Evolutionary conservation across 2,888 invertebrate species (phyloP).

Genomic region (Cyclophora albipunctata): DNA sequence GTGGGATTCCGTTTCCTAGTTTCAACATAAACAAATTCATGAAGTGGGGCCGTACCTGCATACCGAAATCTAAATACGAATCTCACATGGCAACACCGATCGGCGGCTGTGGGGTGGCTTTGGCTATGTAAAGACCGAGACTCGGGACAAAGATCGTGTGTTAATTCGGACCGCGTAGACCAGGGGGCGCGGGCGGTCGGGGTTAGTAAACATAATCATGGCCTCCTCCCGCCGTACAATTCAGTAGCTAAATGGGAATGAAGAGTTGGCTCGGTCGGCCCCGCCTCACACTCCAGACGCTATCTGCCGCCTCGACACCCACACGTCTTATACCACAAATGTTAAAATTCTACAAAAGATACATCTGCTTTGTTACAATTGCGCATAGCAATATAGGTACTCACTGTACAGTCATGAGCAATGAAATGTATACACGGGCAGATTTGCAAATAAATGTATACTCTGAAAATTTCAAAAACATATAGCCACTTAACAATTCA

Average conservation of each 20-base stretch:
- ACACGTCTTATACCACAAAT: constrained; percentile 54
- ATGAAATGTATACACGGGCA: too few relatives aligned
- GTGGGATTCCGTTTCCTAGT: constrained; percentile 15
- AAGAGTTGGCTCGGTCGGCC: constrained; percentile 54
- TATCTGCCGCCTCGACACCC: constrained; percentile 49
- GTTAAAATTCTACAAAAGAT: constrained; percentile 34
- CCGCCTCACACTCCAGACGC: constrained; percentile 40
- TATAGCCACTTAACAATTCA: too few relatives aligned
- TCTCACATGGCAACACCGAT: constrained; percentile 36
- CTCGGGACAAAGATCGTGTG: constrained; percentile 66
- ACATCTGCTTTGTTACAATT: constrained; percentile 2
- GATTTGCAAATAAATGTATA: too few relatives aligned
- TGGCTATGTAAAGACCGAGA: constrained; percentile 35
- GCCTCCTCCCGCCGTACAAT: constrained; percentile 67
- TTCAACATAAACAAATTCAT: constrained; percentile 17
- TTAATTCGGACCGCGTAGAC: constrained; percentile 65
- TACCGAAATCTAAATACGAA: constrained; percentile 23
- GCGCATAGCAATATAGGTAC: too few relatives aligned
- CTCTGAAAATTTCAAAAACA: too few relatives aligned
- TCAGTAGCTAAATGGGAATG: constrained; percentile 71
- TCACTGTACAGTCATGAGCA: too few relatives aligned
- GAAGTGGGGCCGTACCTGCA: constrained; percentile 18
- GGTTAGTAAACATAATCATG: constrained; percentile 71
- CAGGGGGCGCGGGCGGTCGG: constrained; percentile 51
- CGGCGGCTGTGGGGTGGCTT: constrained; percentile 19